Evolutionary conservation across 2,113 vertebrate genomes (phyloP), one percentile per base, ranked within the genome.

Genomic region (Phyllopteryx taeniolatus): DNA sequence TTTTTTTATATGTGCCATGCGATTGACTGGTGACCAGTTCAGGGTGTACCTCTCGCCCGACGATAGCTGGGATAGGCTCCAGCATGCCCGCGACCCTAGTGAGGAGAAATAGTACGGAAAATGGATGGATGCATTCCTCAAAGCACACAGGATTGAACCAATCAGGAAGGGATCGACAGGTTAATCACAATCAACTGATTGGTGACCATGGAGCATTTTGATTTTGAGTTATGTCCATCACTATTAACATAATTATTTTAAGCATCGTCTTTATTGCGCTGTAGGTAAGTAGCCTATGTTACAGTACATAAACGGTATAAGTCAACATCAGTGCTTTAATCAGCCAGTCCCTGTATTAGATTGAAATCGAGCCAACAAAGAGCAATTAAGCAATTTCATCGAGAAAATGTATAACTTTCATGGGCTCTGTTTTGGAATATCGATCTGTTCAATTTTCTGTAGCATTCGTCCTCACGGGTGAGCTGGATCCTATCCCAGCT

Each of bases 351-450:
- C 56, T 57, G 56, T 27, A 57, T 57, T 27, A 27, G 56, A 57
- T 57, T 57, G 27, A 57, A 27, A 57, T 57, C 56, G n/a, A 57
- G 22, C 56, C 56, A 57, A 57, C 56, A 57, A 13, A 57, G 10
- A 27, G n/a, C 56, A 57, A 57, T 57, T 57, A 57, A 57, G 56
- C n/a, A n/a, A 57, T 57, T 57, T 57, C 56, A 57, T 57, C n/a
- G 56, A 27, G n/a, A 57, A 57, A 57, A 57, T 57, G n/a, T 27
- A 57, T 57, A 57, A 10, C 56, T 27, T 27, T n/a, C 22, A 57
- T 27, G 56, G n/a, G 56, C 13, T 57, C 22, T 27, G 10, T 57
- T 57, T 27, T 3, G 4, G n/a, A 27, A 57, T 57, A 57, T 31
- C 56, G n/a, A 57, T 57, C 56, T 22, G 8, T 11, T 57, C n/a